Percentiles rank a stretch among this genome's conserved stretches.
phyloP scores from a whole-genome alignment of 2,888 invertebrate genomes.

The Zelleria hepariella region DNA sequence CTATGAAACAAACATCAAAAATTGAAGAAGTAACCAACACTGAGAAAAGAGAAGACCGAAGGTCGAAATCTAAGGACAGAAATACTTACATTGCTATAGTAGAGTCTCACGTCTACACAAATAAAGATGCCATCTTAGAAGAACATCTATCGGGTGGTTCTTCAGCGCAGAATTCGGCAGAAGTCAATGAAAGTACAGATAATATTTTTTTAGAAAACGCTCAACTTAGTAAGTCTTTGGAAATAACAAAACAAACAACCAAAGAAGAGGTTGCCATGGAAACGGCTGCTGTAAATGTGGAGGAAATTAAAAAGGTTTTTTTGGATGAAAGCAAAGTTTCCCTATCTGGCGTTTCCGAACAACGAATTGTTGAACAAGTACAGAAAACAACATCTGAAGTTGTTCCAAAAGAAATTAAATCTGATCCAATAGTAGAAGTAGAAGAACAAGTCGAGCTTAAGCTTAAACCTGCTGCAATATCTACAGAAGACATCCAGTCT shows the following conservation, averaged over 20 bases:
- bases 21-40: constrained; percentile 20
- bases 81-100: constrained; percentile 53
- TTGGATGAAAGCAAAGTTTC: constrained; percentile 13
- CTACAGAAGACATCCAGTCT: neutral
- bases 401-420: neutral
- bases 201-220: neutral
- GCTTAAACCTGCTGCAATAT: neutral
- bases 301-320: constrained; percentile 8
- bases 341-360: neutral
- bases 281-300: constrained; percentile 10
- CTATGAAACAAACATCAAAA: constrained; percentile 20
- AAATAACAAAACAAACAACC: constrained; percentile 15
- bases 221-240: constrained; percentile 1
- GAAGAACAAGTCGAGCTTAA: neutral
- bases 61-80: constrained; percentile 19
- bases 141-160: constrained; percentile 34
- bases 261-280: constrained; percentile 15
- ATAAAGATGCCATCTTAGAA: constrained; percentile 49
- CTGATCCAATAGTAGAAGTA: constrained; percentile 8
- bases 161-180: constrained; percentile 29
- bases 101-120: constrained; percentile 59
- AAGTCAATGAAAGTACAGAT: constrained; percentile 11
- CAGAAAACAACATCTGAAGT: constrained; percentile 10
- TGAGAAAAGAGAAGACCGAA: constrained; percentile 22
- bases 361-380: constrained; percentile 8